Percentiles rank a stretch among this genome's conserved stretches.
phyloP scores from a whole-genome alignment of 1,140 invertebrate species.

The Hylaeus anthracinus region DNA sequence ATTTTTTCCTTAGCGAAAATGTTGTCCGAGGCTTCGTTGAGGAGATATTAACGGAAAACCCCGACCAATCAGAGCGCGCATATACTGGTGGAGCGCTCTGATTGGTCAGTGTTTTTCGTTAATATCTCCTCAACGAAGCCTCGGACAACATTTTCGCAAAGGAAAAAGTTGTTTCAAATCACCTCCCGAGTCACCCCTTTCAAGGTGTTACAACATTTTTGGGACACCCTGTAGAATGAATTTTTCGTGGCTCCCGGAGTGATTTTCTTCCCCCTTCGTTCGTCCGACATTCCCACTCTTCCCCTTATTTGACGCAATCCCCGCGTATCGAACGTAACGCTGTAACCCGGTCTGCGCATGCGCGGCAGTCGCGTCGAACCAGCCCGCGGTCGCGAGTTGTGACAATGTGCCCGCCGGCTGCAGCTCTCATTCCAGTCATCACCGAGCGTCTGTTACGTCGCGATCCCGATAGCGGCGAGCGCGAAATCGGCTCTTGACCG shows the following conservation, averaged over 20 bases:
- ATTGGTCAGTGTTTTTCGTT: no score
- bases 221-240: background rate
- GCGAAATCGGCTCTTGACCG: background rate
- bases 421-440: constrained; percentile 13
- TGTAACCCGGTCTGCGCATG: constrained; percentile 17
- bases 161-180: no score
- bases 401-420: background rate
- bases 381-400: background rate
- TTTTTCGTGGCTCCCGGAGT: background rate
- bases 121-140: no score
- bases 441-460: constrained; percentile 4
- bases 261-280: constrained; percentile 1
- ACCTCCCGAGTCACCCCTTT: no score
- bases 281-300: constrained; percentile 4
- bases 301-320: constrained; percentile 25
- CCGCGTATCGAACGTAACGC: constrained; percentile 47
- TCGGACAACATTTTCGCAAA: no score
- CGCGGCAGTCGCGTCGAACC: background rate
- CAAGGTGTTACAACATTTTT: no score
- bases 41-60: no score
- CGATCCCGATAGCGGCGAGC: background rate
- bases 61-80: no score
- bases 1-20: no score
- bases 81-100: no score
- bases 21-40: no score